Percentiles rank a stretch among this genome's conserved stretches.
These are phyloP conservation scores for Dolichomitus sp. DNA, from an alignment of 2,888 invertebrate genomes.

Conservation along the genomic window DNA sequence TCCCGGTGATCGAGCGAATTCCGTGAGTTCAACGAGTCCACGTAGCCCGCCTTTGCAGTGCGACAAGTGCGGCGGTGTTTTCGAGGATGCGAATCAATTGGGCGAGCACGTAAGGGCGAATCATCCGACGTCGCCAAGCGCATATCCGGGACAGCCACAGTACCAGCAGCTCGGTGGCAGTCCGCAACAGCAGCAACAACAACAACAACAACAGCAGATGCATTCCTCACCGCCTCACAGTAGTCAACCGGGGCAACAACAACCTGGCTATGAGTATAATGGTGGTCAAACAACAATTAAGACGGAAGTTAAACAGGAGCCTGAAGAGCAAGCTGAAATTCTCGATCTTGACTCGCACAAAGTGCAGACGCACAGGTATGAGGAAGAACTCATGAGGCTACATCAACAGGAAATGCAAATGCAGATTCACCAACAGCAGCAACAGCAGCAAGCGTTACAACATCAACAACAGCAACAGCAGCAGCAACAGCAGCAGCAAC, in stretches of 20 bases:
- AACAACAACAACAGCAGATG: conserved; percentile 86
- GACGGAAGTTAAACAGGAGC: conserved; percentile 89
- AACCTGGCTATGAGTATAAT: conserved; percentile 79
- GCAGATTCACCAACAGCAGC: conserved; percentile 81
- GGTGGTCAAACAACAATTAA: conserved; percentile 79
- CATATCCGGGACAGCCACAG: conserved; percentile 75
- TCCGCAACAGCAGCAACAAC: conserved; percentile 86
- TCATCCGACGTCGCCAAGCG: conserved; percentile 87
- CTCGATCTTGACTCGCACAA: conserved; percentile 96
- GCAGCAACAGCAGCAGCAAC: conserved; percentile 69
- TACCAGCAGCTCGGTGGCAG: conserved; percentile 78
- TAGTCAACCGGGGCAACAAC: conserved; percentile 86
- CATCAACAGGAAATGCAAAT: conserved; percentile 81
- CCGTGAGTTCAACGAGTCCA: conserved; percentile 89
- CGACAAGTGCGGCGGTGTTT: conserved; percentile 94
- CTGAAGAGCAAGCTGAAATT: conserved; percentile 93
- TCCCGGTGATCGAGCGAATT: conserved; percentile 80
- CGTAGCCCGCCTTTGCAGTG: conserved; percentile 91
- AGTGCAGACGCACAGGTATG: conserved; percentile 91
- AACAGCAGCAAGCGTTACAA: conserved; percentile 76
- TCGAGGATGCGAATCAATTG: conserved; percentile 91
- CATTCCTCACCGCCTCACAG: conserved; percentile 79
- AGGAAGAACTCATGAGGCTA: conserved; percentile 83
- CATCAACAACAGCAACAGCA: conserved; percentile 71
- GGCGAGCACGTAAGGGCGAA: conserved; percentile 92